Percentiles rank a stretch among this genome's conserved stretches.
Conservation (phyloP, 2,888 invertebrate genomes). For the Lasioglossum leucozonium region DNA sequence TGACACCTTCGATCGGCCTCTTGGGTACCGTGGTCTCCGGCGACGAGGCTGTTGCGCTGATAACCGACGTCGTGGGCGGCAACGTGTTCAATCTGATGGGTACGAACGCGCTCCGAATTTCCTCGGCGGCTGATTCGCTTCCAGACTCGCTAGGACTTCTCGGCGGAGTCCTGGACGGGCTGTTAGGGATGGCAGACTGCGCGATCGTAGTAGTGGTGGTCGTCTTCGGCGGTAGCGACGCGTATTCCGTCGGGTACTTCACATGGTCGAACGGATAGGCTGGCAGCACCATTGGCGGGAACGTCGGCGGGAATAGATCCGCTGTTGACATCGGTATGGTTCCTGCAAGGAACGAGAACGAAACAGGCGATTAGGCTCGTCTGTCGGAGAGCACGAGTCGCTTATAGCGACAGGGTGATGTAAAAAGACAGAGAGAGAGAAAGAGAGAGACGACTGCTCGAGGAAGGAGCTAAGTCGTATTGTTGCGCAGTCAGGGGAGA, state of each 20-base stretch:
- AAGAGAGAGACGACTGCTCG: slow-evolving; percentile 3
- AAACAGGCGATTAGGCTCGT: neutral
- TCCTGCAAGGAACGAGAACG: slow-evolving; percentile 69
- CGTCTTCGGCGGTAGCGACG: slow-evolving; percentile 69
- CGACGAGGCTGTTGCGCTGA: slow-evolving; percentile 70
- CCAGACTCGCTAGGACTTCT: slow-evolving; percentile 80
- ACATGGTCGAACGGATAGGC: slow-evolving; percentile 78
- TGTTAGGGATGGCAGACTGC: slow-evolving; percentile 60
- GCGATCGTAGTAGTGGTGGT: slow-evolving; percentile 62
- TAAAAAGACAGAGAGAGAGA: no score
- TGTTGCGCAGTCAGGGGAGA: slow-evolving; percentile 68
- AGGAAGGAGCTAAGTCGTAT: slow-evolving; percentile 71
- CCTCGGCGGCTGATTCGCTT: slow-evolving; percentile 80
- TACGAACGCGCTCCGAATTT: slow-evolving; percentile 82
- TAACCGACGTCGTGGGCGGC: slow-evolving; percentile 61
- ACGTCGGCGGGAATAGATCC: slow-evolving; percentile 78
- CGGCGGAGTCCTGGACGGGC: slow-evolving; percentile 77
- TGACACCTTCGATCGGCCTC: slow-evolving; percentile 73
- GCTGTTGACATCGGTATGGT: slow-evolving; percentile 77
- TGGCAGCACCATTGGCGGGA: slow-evolving; percentile 77
- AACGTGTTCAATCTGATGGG: slow-evolving; percentile 78
- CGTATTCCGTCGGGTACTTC: slow-evolving; percentile 77
- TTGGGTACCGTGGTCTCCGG: slow-evolving; percentile 66
- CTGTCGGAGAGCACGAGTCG: slow-evolving; percentile 2
- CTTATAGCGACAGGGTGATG: neutral